A percentile compares a stretch with the other conserved stretches of the same genome.
These are phyloP conservation scores for Callopanchax toddi DNA, from an alignment of 2,113 vertebrate genomes.

Conservation along the genomic window DNA sequence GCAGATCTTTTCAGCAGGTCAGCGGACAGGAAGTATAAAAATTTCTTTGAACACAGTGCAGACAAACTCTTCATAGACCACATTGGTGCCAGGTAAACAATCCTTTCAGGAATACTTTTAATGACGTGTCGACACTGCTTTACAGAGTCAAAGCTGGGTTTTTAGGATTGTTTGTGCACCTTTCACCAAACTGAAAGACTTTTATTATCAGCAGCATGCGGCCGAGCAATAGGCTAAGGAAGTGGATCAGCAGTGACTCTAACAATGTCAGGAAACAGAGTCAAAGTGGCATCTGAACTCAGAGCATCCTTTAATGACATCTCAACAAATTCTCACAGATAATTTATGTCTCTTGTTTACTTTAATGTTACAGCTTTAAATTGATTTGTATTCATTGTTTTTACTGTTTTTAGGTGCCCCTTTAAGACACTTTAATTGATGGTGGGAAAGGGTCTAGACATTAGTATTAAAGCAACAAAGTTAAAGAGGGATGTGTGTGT, in stretches of 20 bases:
- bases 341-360: background rate
- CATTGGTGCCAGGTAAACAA: too few relatives aligned
- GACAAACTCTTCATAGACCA: too few relatives aligned
- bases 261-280: constrained; percentile 75
- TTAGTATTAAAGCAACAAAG: background rate
- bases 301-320: constrained; percentile 15
- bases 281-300: constrained; percentile 46
- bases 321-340: background rate
- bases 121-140: too few relatives aligned
- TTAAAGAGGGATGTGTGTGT: background rate
- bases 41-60: too few relatives aligned
- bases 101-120: too few relatives aligned
- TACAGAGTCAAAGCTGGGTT: too few relatives aligned
- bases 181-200: constrained; percentile 11
- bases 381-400: background rate
- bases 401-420: background rate
- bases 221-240: constrained; percentile 45
- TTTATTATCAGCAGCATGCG: constrained; percentile 14
- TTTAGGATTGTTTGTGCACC: too few relatives aligned
- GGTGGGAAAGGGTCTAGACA: constrained; percentile 13
- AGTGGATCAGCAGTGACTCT: constrained; percentile 57
- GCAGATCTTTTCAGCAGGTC: constrained; percentile 17
- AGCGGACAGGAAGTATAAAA: too few relatives aligned
- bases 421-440: background rate
- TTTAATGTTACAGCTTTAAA: constrained; percentile 3